These are phyloP conservation scores for Dendrolimus houi DNA, from an alignment of 2,888 invertebrate genomes.

Conservation along the genomic window DNA sequence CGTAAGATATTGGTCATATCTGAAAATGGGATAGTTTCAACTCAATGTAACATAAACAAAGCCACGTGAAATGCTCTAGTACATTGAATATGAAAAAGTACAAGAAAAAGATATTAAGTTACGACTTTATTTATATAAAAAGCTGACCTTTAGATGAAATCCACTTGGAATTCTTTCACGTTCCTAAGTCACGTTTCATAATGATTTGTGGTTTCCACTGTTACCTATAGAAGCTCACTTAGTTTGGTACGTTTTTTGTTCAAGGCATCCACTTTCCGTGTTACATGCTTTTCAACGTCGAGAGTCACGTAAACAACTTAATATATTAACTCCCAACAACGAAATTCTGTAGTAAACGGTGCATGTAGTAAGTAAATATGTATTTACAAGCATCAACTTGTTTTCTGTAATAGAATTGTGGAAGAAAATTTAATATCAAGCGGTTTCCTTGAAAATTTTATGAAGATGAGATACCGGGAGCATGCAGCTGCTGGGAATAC, in stretches of 20 bases:
- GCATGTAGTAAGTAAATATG: background rate
- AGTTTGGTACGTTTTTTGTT: background rate
- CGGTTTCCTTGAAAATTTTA: background rate
- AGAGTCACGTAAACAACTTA: background rate
- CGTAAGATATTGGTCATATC: too few species aligned
- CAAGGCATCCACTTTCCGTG: background rate
- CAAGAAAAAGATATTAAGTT: too few species aligned
- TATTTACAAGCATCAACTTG: background rate
- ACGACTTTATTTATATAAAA: too few species aligned
- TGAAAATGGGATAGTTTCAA: too few species aligned
- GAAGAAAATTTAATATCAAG: background rate
- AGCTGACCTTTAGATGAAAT: background rate
- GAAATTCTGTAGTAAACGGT: background rate
- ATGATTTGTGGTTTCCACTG: slow-evolving; percentile 25
- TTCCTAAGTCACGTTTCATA: slow-evolving; percentile 26
- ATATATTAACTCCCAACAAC: background rate
- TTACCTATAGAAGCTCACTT: slow-evolving; percentile 3
- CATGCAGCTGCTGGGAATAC: background rate
- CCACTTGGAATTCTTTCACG: slow-evolving; percentile 27
- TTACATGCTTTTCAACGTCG: background rate
- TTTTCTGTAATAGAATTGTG: background rate
- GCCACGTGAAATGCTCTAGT: slow-evolving; percentile 4
- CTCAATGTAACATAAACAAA: background rate
- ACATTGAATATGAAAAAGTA: too few species aligned
- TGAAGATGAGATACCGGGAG: background rate